phyloP scores from a whole-genome alignment of 1,140 invertebrate species.

The Solenopsis invicta region DNA sequence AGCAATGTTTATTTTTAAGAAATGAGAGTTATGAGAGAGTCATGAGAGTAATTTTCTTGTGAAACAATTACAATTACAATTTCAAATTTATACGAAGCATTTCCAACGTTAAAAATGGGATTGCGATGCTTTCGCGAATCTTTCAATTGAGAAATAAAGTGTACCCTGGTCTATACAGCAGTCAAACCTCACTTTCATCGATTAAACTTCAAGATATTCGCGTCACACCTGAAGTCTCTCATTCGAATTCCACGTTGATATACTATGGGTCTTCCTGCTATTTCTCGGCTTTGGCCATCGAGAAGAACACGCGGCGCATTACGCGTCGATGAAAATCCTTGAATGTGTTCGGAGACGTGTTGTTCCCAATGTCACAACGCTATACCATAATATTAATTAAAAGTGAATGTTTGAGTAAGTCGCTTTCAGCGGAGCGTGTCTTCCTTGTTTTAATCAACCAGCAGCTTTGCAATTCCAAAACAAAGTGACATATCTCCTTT shows the following conservation, averaged over 20 bases:
- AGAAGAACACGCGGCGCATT: neutral
- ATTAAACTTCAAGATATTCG: conserved; percentile 49
- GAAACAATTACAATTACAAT: conserved; percentile 46
- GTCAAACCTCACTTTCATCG: conserved; percentile 21
- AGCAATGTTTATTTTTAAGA: conserved; percentile 10
- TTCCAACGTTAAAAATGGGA: conserved; percentile 14
- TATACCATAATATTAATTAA: conserved; percentile 68
- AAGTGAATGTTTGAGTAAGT: conserved; percentile 73
- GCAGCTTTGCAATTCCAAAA: neutral
- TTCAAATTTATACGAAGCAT: neutral
- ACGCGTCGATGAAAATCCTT: conserved; percentile 59
- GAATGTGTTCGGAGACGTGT: conserved; percentile 59
- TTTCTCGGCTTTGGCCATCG: neutral
- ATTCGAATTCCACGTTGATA: conserved; percentile 43
- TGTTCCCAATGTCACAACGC: conserved; percentile 75
- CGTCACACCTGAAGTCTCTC: conserved; percentile 26
- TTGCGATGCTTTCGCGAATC: neutral
- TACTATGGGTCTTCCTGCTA: neutral
- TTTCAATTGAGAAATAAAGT: conserved; percentile 37
- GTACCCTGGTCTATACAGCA: neutral
- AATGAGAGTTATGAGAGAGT: neutral
- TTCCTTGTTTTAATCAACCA: conserved; percentile 25
- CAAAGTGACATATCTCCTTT: conserved; percentile 6
- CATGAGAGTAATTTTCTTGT: neutral
- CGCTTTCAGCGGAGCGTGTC: conserved; percentile 67